These are phyloP conservation scores for Petrolisthes cinctipes DNA, from an alignment of 2,888 invertebrate species.

Conservation along the genomic window DNA sequence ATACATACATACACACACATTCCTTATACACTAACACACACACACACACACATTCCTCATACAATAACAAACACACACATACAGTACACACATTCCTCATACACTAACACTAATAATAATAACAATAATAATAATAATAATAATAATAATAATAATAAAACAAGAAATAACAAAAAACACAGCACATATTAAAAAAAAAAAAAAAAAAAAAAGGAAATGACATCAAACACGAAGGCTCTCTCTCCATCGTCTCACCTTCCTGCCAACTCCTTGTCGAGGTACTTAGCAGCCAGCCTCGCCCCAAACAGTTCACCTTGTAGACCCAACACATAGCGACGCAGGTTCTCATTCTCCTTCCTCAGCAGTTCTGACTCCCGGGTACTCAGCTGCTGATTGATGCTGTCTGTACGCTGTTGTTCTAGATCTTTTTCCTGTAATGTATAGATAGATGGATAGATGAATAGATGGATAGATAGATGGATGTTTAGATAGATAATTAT, in stretches of 20 bases:
- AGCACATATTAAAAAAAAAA: background rate
- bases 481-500: too few species aligned
- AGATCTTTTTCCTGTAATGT: constrained; percentile 71
- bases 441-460: background rate
- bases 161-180: background rate
- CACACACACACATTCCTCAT: too few species aligned
- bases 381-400: constrained; percentile 29
- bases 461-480: background rate
- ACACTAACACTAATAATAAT: too few species aligned
- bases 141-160: too few species aligned
- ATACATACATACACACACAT: too few species aligned
- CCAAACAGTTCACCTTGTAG: constrained; percentile 87
- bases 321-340: constrained; percentile 80
- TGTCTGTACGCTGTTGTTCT: constrained; percentile 67
- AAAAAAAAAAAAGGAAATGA: background rate
- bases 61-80: too few species aligned
- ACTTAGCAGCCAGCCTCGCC: constrained; percentile 86
- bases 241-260: constrained; percentile 70
- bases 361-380: constrained; percentile 24
- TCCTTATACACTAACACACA: too few species aligned
- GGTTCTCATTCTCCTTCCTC: constrained; percentile 76
- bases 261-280: constrained; percentile 86
- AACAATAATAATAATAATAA: too few species aligned
- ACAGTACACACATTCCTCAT: too few species aligned
- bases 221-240: too few species aligned